These are phyloP conservation scores for Netelia inedita DNA, from an alignment of 2,888 invertebrate species.

Conservation along the genomic window DNA sequence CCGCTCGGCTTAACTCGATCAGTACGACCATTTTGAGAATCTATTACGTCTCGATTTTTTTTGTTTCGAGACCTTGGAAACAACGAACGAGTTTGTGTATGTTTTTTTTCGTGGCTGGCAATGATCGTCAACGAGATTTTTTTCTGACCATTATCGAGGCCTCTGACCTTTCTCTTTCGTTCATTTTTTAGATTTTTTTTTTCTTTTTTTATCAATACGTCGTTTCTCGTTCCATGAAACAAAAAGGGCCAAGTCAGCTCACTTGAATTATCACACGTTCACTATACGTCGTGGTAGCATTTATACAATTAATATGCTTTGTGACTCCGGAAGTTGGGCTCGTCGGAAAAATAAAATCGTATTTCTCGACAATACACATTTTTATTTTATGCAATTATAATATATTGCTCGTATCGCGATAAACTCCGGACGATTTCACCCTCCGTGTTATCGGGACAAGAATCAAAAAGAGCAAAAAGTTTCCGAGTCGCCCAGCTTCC, in stretches of 20 bases:
- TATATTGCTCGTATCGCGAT: constrained; percentile 1
- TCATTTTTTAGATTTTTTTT: constrained; percentile 44
- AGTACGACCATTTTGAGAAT: constrained; percentile 66
- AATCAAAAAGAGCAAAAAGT: constrained; percentile 15
- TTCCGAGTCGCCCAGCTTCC: constrained; percentile 39
- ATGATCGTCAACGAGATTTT: constrained; percentile 52
- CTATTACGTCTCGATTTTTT: constrained; percentile 28
- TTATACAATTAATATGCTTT: constrained; percentile 77
- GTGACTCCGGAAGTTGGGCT: constrained; percentile 75
- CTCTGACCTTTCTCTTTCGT: constrained; percentile 15
- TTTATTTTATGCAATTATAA: neutral
- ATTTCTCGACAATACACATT: constrained; percentile 1
- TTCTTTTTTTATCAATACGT: constrained; percentile 21
- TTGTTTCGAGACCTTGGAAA: constrained; percentile 3
- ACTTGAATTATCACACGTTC: constrained; percentile 84
- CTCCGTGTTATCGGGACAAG: constrained; percentile 17
- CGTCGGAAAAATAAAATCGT: constrained; percentile 35
- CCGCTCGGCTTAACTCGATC: constrained; percentile 83
- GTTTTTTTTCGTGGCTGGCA: constrained; percentile 23
- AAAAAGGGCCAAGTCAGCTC: constrained; percentile 79
- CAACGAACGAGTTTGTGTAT: neutral
- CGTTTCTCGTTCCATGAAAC: constrained; percentile 71
- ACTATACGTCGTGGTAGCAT: constrained; percentile 81
- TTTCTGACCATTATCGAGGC: neutral
- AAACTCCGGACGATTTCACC: constrained; percentile 46